Base-by-base conservation (phyloP, 2,113 vertebrate genomes). In the Cnemophilus loriae region DNA sequence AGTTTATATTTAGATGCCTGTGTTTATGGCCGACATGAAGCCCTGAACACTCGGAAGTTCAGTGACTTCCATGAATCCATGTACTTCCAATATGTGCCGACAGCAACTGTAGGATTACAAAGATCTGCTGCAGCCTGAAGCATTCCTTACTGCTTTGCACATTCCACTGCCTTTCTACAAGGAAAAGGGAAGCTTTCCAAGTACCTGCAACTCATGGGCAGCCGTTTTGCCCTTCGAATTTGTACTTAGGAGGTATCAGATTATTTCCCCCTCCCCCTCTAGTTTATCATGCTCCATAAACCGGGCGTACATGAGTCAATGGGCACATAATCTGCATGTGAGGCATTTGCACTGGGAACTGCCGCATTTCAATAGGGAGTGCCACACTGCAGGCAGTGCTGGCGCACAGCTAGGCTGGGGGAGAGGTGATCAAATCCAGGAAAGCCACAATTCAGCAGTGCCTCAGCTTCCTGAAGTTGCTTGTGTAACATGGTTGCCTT, bases 51-150 rank as follows among this genome's bases (percentile, higher is more conserved):
- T 37, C 2, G 0, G 46, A 82, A 79, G 53, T 20, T 30, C 57
- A 23, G 82, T 1, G 32, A 63, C n/a, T n/a, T n/a, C n/a, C 60
- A 74, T 53, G 7, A 47, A 57, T 19, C n/a, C 16, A 13, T 1
- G 10, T 11, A 7, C 44, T 53, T 71, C 9, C 30, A 2, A 2
- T 7, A n/a, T 0, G 21, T n/a, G 37, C 67, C 3, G 0, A 52
- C 21, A 42, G 32, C 52, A 67, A 50, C 15, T 0, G 0, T 0
- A 42, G 39, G 11, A 7, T 32, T 23, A 55, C 53, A 47, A 13
- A 46, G 27, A 44, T 15, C n/a, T 10, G 28, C 53, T 27, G 28
- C 55, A 69, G 63, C 64, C 69, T 16, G 4, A 22, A 68, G 33
- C 52, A 5, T 39, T 78, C 33, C 70, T 63, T 22, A 10, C 52